phyloP scores from a whole-genome alignment of 2,888 invertebrate genomes.

The Caenorhabditis doughertyi region DNA sequence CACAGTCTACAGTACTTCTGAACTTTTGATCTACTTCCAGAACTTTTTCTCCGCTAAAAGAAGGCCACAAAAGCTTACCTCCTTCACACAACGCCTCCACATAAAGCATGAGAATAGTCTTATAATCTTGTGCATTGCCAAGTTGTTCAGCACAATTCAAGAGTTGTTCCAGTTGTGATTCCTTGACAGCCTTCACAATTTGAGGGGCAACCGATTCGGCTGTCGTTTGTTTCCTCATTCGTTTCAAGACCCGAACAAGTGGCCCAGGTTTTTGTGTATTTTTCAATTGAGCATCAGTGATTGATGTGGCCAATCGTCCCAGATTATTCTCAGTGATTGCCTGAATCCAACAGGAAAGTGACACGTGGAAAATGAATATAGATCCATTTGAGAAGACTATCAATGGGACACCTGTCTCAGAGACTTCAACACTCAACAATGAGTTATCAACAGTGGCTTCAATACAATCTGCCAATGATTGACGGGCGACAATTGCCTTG shows the following conservation, averaged over 20 bases:
- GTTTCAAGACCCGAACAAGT: constrained; percentile 58
- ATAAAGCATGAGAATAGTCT: constrained; percentile 52
- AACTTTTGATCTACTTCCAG: too few relatives aligned
- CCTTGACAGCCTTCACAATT: constrained; percentile 45
- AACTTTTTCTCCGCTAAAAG: too few relatives aligned
- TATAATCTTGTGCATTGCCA: constrained; percentile 53
- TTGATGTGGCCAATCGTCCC: constrained; percentile 22
- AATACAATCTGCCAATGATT: constrained; percentile 68
- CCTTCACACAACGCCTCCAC: constrained; percentile 55
- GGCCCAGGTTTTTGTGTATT: constrained; percentile 48
- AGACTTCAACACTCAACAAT: constrained; percentile 37
- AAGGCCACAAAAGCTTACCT: constrained; percentile 10
- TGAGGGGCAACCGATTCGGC: constrained; percentile 15
- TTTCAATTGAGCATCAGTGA: constrained; percentile 31
- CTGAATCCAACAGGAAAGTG: constrained; percentile 42
- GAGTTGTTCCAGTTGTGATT: constrained; percentile 53
- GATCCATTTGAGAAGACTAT: constrained; percentile 66
- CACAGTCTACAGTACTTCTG: too few relatives aligned
- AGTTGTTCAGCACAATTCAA: constrained; percentile 56
- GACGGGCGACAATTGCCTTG: constrained; percentile 50
- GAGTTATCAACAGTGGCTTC: constrained; percentile 46
- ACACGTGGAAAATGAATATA: constrained; percentile 62
- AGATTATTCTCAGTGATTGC: constrained; percentile 29
- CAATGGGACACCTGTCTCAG: constrained; percentile 63
- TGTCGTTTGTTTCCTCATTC: constrained; percentile 49